Evolutionary conservation across 1,140 invertebrate genomes (phyloP).

Genomic region (Lithobius niger): DNA sequence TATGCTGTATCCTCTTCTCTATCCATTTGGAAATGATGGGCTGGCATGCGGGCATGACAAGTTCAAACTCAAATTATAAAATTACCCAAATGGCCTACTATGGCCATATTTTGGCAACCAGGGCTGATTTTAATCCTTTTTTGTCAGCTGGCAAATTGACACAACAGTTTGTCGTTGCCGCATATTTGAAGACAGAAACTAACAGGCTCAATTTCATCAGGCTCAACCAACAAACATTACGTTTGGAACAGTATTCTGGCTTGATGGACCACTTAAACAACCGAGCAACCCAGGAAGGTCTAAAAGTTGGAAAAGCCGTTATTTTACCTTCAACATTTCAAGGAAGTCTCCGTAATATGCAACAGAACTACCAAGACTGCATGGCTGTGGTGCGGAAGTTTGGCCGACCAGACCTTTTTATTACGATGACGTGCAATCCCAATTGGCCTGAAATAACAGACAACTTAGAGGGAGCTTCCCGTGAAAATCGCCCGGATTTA

Average conservation of each 20-base stretch:
- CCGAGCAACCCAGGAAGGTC: neutral
- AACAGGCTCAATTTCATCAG: neutral
- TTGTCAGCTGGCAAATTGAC: neutral
- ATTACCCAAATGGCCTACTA: neutral
- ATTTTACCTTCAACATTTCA: too few species aligned
- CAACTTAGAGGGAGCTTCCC: conserved; percentile 22
- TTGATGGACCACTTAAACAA: neutral
- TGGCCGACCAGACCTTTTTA: too few species aligned
- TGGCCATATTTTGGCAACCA: neutral
- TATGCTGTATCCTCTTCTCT: neutral
- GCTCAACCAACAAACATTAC: neutral
- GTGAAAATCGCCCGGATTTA: conserved; percentile 29
- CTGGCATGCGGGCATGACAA: neutral
- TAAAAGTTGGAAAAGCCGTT: neutral
- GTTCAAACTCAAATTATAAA: neutral
- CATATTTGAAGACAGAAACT: neutral
- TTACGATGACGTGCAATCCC: conserved; percentile 36
- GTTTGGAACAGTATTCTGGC: neutral
- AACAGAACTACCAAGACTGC: too few species aligned
- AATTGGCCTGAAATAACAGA: conserved; percentile 35
- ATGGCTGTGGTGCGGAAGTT: too few species aligned
- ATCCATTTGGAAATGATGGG: neutral
- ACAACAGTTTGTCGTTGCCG: neutral
- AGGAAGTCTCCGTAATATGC: too few species aligned
- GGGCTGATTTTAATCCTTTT: neutral